Base-by-base conservation (phyloP, 2,797 vertebrate species). In the Aplochiton taeniatus region DNA sequence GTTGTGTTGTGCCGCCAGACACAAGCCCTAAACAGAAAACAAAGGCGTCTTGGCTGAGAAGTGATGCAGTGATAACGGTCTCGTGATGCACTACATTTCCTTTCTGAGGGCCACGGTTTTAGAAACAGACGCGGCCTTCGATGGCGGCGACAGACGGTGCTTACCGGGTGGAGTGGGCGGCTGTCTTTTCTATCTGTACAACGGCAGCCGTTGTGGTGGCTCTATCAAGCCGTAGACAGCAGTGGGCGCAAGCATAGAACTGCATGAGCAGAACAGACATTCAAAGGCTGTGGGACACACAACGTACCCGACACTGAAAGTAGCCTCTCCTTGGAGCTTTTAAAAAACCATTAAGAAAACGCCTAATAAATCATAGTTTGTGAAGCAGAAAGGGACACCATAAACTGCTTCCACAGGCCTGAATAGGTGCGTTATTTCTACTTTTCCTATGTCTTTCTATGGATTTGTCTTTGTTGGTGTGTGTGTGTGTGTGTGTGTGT, bases 121-220 rank as follows among this genome's bases (percentile, higher is more conserved):
- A 56, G 13, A 42, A 56, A 56, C 13, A 13, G 12, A 13, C 14
- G 9, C 16, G 47, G 11, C 12, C 16, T 19, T 46, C 43, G 46
- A 44, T 46, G 11, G 44, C 18, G 42, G 31, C 0, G 0, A 66
- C 62, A 74, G 66, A 74, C 55, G 59, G 61, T 18, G 41, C 60
- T 64, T 53, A 41, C 60, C 61, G 1, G 4, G 52, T 61, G 16
- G 66, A 72, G 60, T 62, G 64, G 65, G 63, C 73, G 84, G 72
- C 76, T 86, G 74, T 31, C 74, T 66, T 68, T 73, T 80, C 70
- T 81, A 70, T 78, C 72, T 50, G 14, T 66, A 42, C 72, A 63
- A 48, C 48, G 43, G 11, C 8, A 58, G 60, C 58, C 48, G 61
- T 55, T 60, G 45, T 54, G 54, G 49, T 31, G 14, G 42, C 42